Evolutionary conservation across 1,140 invertebrate genomes (phyloP), one percentile per base, ranked within the genome.

Genomic region (Diuraphis noxia): DNA sequence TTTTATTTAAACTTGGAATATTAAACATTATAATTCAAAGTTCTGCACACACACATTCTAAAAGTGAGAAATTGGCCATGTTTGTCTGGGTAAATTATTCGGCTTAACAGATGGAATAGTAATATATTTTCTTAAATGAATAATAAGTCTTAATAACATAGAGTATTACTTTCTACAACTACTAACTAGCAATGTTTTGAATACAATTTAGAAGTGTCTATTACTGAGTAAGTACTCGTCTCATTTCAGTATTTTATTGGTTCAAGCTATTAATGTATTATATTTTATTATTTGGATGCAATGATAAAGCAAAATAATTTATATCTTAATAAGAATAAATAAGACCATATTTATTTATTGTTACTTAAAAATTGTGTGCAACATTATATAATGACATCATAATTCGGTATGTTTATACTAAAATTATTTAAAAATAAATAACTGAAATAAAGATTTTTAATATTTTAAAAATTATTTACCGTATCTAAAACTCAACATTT

Each of bases 21-120:
- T 52, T 52, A 23, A 86, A 38, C 46, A 49, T 86, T 52, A 86
- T 52, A 86, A 86, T 52, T 86, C 43, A 86, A 86, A 86, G 21
- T 52, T 86, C n/a, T 25, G 34, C 85, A 25, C 34, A 25, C 38
- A 2, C 21, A 43, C 30, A 30, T 43, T 43, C 46, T 43, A 84
- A n/a, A 84, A 43, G 41, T 84, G 36, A 43, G 36, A 43, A 43
- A 84, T 43, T 41, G 40, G 17, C 17, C 41, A 17, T 84, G 23
- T 84, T 41, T 43, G 13, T 41, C n/a, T 19, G 2, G 30, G 8
- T 43, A 82, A 41, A 41, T 84, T 41, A 6, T 13, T 43, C 30
- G 6, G 41, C 6, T 43, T 21, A 41, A 43, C 82, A 43, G 7
- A 43, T 41, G 40, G 25, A 84, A 84, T 84, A 30, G 2, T 81